A percentile compares a stretch with the other conserved stretches of the same genome.
Evolutionary conservation across 2,797 vertebrate genomes (phyloP).

Genomic region (Melanotaenia maccullochi): DNA sequence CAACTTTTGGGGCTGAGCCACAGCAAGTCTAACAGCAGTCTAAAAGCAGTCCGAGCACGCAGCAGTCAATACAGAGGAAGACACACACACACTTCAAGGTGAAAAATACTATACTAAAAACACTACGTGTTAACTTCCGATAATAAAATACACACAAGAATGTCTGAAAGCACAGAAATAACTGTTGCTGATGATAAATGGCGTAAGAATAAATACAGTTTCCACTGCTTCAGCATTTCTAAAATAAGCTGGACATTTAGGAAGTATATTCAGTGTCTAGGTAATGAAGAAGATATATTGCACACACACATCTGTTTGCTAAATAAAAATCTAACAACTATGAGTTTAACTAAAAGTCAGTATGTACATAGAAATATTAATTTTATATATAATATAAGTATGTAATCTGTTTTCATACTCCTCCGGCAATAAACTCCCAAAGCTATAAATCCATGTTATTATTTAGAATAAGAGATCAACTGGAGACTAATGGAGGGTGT

Average conservation of each 20-base stretch:
- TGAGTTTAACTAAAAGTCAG: neutral
- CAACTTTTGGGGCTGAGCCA: constrained; percentile 41
- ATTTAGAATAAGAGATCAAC: too few species aligned
- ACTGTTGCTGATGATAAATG: neutral
- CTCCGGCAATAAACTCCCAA: too few species aligned
- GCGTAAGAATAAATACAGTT: neutral
- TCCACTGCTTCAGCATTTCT: neutral
- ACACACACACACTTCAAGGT: constrained; percentile 24
- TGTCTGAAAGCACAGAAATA: neutral
- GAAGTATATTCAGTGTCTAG: neutral
- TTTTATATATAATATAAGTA: neutral
- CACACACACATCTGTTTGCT: neutral
- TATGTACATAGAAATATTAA: neutral
- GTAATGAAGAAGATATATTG: neutral
- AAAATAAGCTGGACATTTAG: neutral
- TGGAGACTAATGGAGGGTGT: neutral
- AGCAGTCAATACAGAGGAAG: constrained; percentile 38
- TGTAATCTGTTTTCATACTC: neutral
- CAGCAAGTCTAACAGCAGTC: constrained; percentile 25
- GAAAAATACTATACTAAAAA: constrained; percentile 8
- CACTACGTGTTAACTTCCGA: neutral
- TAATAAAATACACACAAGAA: neutral
- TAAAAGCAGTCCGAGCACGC: constrained; percentile 6
- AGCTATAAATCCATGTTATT: too few species aligned
- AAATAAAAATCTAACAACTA: neutral